Percentiles rank a stretch among this genome's conserved stretches.
phyloP scores from a whole-genome alignment of 2,113 vertebrate genomes.

The Carassius gibelio region DNA sequence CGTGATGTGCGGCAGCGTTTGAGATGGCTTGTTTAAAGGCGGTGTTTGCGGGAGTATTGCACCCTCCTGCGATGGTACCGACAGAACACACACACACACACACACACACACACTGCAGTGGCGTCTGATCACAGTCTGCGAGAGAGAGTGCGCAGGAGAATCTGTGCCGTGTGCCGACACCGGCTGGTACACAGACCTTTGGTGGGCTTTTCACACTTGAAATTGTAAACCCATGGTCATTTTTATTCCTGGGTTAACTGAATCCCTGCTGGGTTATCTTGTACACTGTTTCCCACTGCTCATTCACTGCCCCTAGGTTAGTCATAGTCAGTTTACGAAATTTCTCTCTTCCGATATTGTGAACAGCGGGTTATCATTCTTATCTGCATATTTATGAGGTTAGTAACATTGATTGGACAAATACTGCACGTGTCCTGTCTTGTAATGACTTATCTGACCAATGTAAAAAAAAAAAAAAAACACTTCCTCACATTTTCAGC shows the following conservation, averaged over 20 bases:
- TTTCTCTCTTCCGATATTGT: background rate
- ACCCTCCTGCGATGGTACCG: conserved; percentile 48
- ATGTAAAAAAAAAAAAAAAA: background rate
- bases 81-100: conserved; percentile 6
- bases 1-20: conserved; percentile 12
- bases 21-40: conserved; percentile 34
- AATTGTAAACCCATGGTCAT: conserved; percentile 6
- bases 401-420: conserved; percentile 1
- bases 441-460: background rate
- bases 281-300: background rate
- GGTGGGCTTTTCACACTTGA: conserved; percentile 16
- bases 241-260: background rate
- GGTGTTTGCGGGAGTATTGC: conserved; percentile 42
- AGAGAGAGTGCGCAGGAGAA: conserved; percentile 12
- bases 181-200: background rate
- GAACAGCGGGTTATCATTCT: background rate
- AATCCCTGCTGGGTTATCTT: background rate
- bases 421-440: background rate
- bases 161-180: background rate
- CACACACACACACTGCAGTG: conserved; percentile 46
- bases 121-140: conserved; percentile 42
- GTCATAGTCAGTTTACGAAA: background rate
- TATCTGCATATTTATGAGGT: conserved; percentile 14
- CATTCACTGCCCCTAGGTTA: background rate
- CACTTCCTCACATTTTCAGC: background rate